Evolutionary conservation across 2,888 invertebrate species (phyloP), one percentile per base, ranked within the genome.

Genomic region (Lochmaea capreae): DNA sequence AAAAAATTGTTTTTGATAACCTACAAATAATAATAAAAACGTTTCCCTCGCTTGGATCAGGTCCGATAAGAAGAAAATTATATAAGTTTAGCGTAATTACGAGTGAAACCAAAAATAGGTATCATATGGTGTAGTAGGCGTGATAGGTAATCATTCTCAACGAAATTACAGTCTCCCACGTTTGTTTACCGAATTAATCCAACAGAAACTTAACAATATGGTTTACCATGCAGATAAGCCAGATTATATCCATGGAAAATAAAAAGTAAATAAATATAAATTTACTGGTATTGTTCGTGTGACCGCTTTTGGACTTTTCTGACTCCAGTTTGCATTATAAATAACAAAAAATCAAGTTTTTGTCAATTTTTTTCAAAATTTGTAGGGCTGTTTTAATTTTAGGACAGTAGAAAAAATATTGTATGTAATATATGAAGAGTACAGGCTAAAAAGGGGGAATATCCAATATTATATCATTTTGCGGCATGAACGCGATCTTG

Each of bases 121-220:
- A 16, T 54, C n/a, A 16, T 16, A 54, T 54, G 16, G n/a, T n/a
- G 18, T 33, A 26, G 59, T 59, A n/a, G 59, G 59, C 33, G 59
- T 59, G 59, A 59, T 33, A 54, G 52, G 52, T 54, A 59, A 59
- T 59, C 14, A 14, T 26, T 14, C 11, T 6, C 14, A 33, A 33
- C 59, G 59, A 33, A 33, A 16, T 33, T n/a, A 59, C 26, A 26
- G 59, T n/a, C 59, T 33, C 59, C 33, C 33, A 59, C 59, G 59
- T 14, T 59, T 33, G 59, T 33, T 59, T 59, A 33, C 59, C 33
- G 12, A 33, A 59, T 33, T 33, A 33, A 59, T 26, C 59, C 59
- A 59, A 33, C 58, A 26, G 58, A 22, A 58, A 58, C 18, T 57
- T 57, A 18, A 57, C 59, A 59, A 59, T 33, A 59, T 33, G 59